These are phyloP conservation scores for Drosophila percnosoma DNA, from an alignment of 2,888 invertebrate species.

Conservation along the genomic window DNA sequence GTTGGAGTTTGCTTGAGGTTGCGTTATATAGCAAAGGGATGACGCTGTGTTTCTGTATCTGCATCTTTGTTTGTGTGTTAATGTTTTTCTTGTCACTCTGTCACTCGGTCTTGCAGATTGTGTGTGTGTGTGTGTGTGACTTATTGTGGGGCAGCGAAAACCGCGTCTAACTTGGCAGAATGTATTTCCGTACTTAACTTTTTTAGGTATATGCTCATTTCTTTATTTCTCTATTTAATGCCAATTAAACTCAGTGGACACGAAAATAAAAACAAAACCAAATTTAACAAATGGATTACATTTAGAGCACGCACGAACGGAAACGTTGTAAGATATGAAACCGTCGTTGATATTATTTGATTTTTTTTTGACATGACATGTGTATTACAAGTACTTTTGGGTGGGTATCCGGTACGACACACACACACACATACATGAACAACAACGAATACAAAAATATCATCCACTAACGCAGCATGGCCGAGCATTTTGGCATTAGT, in stretches of 20 bases:
- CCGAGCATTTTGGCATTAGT: slow-evolving; percentile 33
- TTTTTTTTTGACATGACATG: background rate
- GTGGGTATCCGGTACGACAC: background rate
- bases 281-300: background rate
- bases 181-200: background rate
- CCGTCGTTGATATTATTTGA: background rate
- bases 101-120: background rate
- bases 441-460: slow-evolving; percentile 24
- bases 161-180: background rate
- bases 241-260: background rate
- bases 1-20: slow-evolving; percentile 17
- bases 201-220: background rate
- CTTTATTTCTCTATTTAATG: background rate
- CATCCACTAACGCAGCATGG: slow-evolving; percentile 22
- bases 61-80: slow-evolving; percentile 2
- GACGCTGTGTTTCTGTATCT: background rate
- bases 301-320: background rate
- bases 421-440: background rate
- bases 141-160: background rate
- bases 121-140: slow-evolving; percentile 5
- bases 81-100: slow-evolving; percentile 5
- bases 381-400: background rate
- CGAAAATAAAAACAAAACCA: background rate
- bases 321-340: background rate
- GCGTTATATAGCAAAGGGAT: slow-evolving; percentile 16